Percentiles rank a stretch among this genome's conserved stretches.
Evolutionary conservation across 2,113 vertebrate species (phyloP).

Genomic region (Phalacrocorax aristotelis): DNA sequence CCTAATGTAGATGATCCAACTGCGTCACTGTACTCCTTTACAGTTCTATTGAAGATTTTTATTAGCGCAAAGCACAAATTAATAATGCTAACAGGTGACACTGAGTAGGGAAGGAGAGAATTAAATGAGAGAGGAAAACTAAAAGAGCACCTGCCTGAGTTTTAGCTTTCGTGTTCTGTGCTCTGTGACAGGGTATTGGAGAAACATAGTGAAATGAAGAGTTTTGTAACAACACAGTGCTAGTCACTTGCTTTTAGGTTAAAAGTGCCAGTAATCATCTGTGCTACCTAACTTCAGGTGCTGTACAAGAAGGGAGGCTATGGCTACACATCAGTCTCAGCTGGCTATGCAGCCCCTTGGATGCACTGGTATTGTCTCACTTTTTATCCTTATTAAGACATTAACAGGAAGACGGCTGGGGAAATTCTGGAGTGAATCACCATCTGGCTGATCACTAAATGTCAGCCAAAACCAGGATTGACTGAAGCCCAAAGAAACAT

Average conservation of each 20-base stretch:
- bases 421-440: neutral
- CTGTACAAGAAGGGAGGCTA: neutral
- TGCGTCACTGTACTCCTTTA: neutral
- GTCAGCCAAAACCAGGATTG: neutral
- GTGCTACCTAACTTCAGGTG: neutral
- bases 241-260: neutral
- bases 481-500: neutral
- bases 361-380: no score
- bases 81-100: neutral
- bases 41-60: neutral
- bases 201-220: neutral
- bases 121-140: neutral
- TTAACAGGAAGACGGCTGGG: neutral
- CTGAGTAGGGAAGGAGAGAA: neutral
- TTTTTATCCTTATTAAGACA: neutral
- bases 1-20: neutral
- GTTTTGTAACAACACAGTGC: neutral
- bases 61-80: neutral
- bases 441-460: neutral
- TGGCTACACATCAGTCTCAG: neutral
- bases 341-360: neutral
- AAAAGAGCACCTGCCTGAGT: neutral
- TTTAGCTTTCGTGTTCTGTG: neutral
- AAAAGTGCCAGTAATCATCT: neutral
- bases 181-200: neutral